These are phyloP conservation scores for Nibea albiflora DNA, from an alignment of 2,113 vertebrate genomes.

Conservation along the genomic window DNA sequence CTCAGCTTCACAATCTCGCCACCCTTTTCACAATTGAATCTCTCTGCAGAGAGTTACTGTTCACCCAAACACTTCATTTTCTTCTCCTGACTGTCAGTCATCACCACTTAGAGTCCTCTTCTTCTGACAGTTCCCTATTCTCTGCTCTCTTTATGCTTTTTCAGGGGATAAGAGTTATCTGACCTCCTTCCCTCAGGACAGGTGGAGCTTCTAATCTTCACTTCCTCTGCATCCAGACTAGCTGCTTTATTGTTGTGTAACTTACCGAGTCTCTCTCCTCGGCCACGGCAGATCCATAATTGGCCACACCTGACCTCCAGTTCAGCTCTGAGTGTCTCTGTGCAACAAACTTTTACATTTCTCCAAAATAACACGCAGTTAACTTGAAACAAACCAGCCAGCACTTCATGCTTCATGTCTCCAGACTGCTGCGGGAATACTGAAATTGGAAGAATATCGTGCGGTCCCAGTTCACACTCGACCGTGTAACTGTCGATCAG, in stretches of 20 bases:
- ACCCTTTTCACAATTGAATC: not conserved
- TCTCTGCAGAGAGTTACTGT: not conserved
- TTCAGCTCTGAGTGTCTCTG: not conserved
- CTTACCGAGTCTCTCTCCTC: not conserved
- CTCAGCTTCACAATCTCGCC: not conserved
- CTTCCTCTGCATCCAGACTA: not conserved
- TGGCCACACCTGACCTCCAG: constrained; percentile 20
- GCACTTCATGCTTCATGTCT: constrained; percentile 19
- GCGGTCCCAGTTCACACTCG: not conserved
- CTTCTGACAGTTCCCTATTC: constrained; percentile 14
- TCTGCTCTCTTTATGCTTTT: not conserved
- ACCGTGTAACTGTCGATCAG: not conserved
- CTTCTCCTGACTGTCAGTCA: constrained; percentile 16
- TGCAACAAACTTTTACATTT: not conserved
- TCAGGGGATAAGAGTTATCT: not conserved
- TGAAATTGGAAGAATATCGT: not conserved
- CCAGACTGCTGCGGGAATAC: constrained; percentile 13
- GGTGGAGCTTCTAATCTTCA: constrained; percentile 8
- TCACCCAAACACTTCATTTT: not conserved
- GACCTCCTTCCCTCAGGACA: constrained; percentile 12
- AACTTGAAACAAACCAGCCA: constrained; percentile 10
- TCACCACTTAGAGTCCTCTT: not conserved
- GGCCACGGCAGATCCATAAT: constrained; percentile 6
- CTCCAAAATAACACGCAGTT: constrained; percentile 8
- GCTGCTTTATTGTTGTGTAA: constrained; percentile 7